phyloP scores from a whole-genome alignment of 1,140 invertebrate species.

The Magallana ariakensis region DNA sequence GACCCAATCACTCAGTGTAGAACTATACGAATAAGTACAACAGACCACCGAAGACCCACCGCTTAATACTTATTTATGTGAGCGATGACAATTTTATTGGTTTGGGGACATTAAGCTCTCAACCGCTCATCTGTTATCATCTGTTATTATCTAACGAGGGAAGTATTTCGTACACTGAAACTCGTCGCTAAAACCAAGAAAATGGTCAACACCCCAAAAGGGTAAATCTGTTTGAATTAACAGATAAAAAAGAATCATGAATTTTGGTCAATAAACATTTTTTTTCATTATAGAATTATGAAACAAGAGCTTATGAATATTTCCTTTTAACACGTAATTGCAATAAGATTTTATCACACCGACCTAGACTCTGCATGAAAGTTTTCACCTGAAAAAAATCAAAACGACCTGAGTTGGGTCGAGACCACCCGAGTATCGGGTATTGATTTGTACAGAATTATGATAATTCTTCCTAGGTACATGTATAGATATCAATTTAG shows the following conservation, averaged over 20 bases:
- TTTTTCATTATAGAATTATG: not conserved
- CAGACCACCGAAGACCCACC: not conserved
- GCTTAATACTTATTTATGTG: not conserved
- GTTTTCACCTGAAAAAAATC: not conserved
- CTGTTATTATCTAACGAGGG: not conserved
- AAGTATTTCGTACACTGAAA: too few relatives aligned
- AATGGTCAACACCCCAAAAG: too few relatives aligned
- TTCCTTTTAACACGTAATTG: conserved; percentile 24
- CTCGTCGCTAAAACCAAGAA: too few relatives aligned
- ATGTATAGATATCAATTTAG: not conserved
- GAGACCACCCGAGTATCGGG: not conserved
- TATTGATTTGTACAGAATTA: not conserved
- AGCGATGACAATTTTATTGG: not conserved
- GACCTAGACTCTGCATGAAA: not conserved
- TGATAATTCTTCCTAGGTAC: not conserved
- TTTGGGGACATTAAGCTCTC: not conserved
- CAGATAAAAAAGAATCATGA: too few relatives aligned
- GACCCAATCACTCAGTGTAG: not conserved
- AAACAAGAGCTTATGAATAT: not conserved
- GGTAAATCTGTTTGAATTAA: too few relatives aligned
- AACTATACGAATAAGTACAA: too few relatives aligned
- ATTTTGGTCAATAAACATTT: too few relatives aligned
- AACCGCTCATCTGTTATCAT: not conserved
- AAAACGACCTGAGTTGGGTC: not conserved
- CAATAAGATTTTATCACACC: not conserved